Percentiles rank a stretch among this genome's conserved stretches.
Evolutionary conservation across 2,113 vertebrate genomes (phyloP).

Genomic region (Plecturocebus donacophilus): DNA sequence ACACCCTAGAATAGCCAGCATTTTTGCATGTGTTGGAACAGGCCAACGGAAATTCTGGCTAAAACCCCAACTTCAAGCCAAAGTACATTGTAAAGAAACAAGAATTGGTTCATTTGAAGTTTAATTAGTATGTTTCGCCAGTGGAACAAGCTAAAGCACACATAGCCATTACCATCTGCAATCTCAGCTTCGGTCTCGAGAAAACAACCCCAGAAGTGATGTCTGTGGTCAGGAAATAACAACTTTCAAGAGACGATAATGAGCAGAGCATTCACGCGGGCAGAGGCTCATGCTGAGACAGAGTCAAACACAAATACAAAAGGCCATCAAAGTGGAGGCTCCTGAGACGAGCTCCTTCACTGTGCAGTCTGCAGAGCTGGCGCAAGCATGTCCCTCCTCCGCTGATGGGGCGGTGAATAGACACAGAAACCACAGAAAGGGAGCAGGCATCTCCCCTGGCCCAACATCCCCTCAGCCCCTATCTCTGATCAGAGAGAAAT

Average conservation of each 20-base stretch:
- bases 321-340: neutral
- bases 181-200: neutral
- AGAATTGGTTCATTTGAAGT: conserved; percentile 31
- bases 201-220: neutral
- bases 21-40: conserved; percentile 70
- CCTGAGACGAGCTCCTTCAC: neutral
- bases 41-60: conserved; percentile 56
- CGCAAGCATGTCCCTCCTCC: neutral
- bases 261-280: neutral
- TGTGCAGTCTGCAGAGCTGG: rapidly evolving
- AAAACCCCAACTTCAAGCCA: conserved; percentile 42
- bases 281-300: neutral
- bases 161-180: neutral
- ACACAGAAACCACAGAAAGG: too few relatives aligned
- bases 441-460: neutral
- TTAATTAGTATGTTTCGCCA: conserved; percentile 9
- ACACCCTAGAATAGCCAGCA: neutral
- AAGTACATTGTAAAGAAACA: conserved; percentile 31
- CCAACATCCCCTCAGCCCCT: neutral
- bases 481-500: neutral
- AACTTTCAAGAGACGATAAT: neutral
- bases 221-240: neutral
- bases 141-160: conserved; percentile 13
- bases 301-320: neutral
- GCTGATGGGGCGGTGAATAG: neutral